Base-by-base conservation (phyloP, 1,140 invertebrate genomes). In the Pristionchus pacificus region DNA sequence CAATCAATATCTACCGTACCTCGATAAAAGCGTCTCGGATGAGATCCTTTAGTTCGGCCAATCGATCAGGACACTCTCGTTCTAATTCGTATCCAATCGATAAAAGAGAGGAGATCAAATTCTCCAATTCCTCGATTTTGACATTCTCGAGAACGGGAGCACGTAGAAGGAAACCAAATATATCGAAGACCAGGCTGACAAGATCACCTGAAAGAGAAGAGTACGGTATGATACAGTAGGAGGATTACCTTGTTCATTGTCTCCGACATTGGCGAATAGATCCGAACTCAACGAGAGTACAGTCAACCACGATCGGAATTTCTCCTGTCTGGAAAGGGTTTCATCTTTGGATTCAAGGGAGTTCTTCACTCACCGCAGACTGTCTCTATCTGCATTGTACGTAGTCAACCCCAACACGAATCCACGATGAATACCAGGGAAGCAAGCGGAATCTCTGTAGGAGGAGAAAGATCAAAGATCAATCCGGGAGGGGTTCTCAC, bases 121-220 rank as follows among this genome's bases (percentile, higher is more conserved):
- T 67, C 33, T 79, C 69, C 67, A 81, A 74, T 61, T 81, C 80
- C 79, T 81, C 81, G 66, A 81, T 81, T 64, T 83, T 81, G 0
- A 81, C 66, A 32, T 64, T 32, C 27, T 81, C 80, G 19, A 81
- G 68, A 61, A 81, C 71, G 28, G 77, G 75, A 24, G 72, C 57
- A 33, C 77, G 70, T 10, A 81, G 77, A 62, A 81, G 66, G 58
- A 79, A 81, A 55, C 83, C 70, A 63, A 82, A 83, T 65, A 79
- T 65, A 19, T 77, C 68, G 61, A 83, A 81, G 24, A 81, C 72
- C 15, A 78, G 58, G 25, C 77, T 69, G 15, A 80, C 74, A 31
- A 81, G 55, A 49, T 77, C 80, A 59, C 78, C 77, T 74, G 60
- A 64, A 76, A 72, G 75, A 77, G 38, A 49, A 49, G 38, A 6